These are phyloP conservation scores for Neelides sp. DNA, from an alignment of 1,140 invertebrate species.

Conservation along the genomic window DNA sequence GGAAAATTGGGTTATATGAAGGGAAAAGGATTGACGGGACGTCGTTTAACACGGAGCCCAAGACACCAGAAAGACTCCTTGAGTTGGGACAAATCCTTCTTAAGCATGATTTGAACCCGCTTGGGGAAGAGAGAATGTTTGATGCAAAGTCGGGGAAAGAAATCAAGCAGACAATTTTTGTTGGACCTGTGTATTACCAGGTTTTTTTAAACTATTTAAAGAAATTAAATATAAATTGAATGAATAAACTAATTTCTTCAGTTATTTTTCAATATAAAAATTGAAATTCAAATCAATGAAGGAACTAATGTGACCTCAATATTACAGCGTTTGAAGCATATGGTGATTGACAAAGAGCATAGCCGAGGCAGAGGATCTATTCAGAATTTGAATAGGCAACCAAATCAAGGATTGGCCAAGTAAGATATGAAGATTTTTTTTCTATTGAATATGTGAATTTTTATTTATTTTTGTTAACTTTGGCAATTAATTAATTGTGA, in stretches of 20 bases:
- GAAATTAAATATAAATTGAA: not conserved
- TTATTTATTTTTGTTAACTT: not conserved
- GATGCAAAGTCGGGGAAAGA: conserved; percentile 94
- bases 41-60: too few relatives aligned
- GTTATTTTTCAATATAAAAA: too few relatives aligned
- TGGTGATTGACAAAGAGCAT: conserved; percentile 99
- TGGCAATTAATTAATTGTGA: not conserved
- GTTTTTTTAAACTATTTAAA: conserved; percentile 6
- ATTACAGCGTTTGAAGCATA: conserved; percentile 75
- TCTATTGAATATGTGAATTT: not conserved
- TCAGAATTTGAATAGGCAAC: conserved; percentile 91
- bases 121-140: conserved; percentile 79
- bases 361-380: conserved; percentile 89
- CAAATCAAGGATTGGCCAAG: conserved; percentile 92
- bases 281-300: too few relatives aligned
- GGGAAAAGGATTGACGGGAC: conserved; percentile 98
- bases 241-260: conserved; percentile 2
- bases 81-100: conserved; percentile 1
- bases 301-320: not conserved
- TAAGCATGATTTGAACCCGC: not conserved
- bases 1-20: conserved; percentile 65
- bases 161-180: conserved; percentile 85
- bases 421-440: conserved; percentile 27
- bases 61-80: conserved; percentile 59
- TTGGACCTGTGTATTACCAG: conserved; percentile 90